Base-by-base conservation (phyloP, 1,140 invertebrate species). In the Zaprionus davidi region DNA sequence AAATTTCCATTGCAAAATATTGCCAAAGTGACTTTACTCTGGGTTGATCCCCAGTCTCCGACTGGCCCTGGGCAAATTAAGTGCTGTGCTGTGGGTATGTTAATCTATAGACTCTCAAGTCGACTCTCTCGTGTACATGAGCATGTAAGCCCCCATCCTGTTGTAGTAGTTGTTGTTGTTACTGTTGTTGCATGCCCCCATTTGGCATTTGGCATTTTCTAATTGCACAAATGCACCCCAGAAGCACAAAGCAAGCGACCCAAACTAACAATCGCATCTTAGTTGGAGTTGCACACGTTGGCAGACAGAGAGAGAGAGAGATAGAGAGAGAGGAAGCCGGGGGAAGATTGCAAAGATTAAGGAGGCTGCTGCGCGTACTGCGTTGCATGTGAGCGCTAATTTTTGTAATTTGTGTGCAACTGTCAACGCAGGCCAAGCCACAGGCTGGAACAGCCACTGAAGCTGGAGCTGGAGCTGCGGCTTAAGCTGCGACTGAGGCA, bases 341-440 rank as follows among this genome's bases (percentile, higher is more conserved):
- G 28, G 17, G 24, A 62, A 44, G 77, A 78, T 71, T 53, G 73
- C 55, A 28, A 66, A 76, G 73, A 76, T 76, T 76, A 76, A 66
- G 73, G 63, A 72, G 71, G 58, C 75, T 67, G 46, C 74, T 67
- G 46, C 74, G 59, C 58, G 38, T 49, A 75, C 60, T 78, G 65
- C 74, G 55, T 80, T 62, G 78, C 78, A 81, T 81, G 76, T 79
- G 79, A 75, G 68, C 76, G 72, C 79, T 81, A 81, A 81, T 81
- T 81, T 76, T 81, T 81, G 77, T 79, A 82, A 82, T 82, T 82
- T 82, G 77, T 79, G 77, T 77, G 73, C 79, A 82, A 82, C 79
- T 82, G 70, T 77, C 79, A 81, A 81, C 79, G 72, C 79, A 78
- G 69, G 26, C 66, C 57, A 55, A 66, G 64, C 63, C 75, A 68